phyloP scores from a whole-genome alignment of 2,888 invertebrate genomes.

The Adineta ricciae region DNA sequence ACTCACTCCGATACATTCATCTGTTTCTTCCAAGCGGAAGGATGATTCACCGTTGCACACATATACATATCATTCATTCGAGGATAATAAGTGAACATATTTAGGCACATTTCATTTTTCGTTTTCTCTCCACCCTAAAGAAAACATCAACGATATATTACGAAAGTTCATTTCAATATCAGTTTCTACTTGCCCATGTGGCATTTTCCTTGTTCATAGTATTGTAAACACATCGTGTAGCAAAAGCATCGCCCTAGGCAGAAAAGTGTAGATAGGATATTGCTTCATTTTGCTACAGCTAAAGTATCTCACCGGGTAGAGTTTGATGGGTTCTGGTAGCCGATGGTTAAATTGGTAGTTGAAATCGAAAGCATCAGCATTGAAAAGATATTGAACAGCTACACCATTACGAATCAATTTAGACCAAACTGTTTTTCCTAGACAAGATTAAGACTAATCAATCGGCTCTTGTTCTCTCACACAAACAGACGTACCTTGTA shows the following conservation, averaged over 20 bases:
- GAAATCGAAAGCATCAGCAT: background rate
- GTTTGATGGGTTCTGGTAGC: background rate
- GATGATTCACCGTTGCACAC: background rate
- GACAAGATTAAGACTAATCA: no score
- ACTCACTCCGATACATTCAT: no score
- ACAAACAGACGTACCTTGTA: background rate
- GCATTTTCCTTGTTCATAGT: background rate
- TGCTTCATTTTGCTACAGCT: no score
- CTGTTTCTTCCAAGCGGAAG: no score
- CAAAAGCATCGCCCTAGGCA: background rate
- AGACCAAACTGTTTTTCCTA: background rate
- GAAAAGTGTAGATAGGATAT: no score
- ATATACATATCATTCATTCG: background rate
- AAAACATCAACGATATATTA: background rate
- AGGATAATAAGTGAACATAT: slow-evolving; percentile 7
- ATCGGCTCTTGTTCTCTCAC: no score
- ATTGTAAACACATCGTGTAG: slow-evolving; percentile 7
- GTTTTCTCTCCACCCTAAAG: background rate
- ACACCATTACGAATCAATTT: background rate
- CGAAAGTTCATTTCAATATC: no score
- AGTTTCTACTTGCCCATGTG: no score
- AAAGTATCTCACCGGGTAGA: background rate
- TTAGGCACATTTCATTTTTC: background rate
- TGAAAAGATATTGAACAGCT: background rate
- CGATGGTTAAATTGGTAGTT: background rate